Evolutionary conservation across 2,888 invertebrate genomes (phyloP).

Genomic region (Pycnomerus fuliginosus): DNA sequence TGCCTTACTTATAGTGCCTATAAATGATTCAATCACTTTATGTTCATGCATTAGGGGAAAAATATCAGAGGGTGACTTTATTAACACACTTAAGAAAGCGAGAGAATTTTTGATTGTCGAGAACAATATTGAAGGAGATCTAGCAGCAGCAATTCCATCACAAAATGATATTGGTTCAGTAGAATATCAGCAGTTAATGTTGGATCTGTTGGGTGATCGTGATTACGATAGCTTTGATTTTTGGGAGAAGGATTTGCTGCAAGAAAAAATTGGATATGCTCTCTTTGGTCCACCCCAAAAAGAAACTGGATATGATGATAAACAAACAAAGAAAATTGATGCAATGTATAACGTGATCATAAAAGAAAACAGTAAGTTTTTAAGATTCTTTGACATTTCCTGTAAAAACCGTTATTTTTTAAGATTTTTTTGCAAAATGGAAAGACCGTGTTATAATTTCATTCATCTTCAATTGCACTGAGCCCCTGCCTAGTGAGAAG

Average conservation of each 20-base stretch:
- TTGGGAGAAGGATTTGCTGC: slow-evolving; percentile 54
- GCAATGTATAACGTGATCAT: slow-evolving; percentile 36
- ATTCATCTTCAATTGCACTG: slow-evolving; percentile 39
- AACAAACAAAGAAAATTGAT: slow-evolving; percentile 35
- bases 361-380: slow-evolving; percentile 35
- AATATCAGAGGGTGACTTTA: slow-evolving; percentile 25
- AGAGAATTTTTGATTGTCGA: slow-evolving; percentile 27
- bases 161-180: slow-evolving; percentile 29
- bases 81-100: slow-evolving; percentile 28
- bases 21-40: slow-evolving; percentile 26
- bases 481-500: slow-evolving; percentile 42
- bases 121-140: slow-evolving; percentile 27
- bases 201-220: slow-evolving; percentile 58
- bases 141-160: slow-evolving; percentile 18
- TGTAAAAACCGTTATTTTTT: slow-evolving; percentile 13
- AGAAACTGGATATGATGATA: slow-evolving; percentile 50
- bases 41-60: slow-evolving; percentile 29
- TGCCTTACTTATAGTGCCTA: slow-evolving; percentile 34
- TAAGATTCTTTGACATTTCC: background rate
- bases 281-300: slow-evolving; percentile 57
- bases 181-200: slow-evolving; percentile 58
- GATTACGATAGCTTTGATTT: slow-evolving; percentile 58
- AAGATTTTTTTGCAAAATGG: slow-evolving; percentile 36
- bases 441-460: slow-evolving; percentile 37
- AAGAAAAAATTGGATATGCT: slow-evolving; percentile 60